Base-by-base conservation (phyloP, 37 sponge, comb jelly and placozoan genomes). In the Diacarnus erythraeanus region DNA sequence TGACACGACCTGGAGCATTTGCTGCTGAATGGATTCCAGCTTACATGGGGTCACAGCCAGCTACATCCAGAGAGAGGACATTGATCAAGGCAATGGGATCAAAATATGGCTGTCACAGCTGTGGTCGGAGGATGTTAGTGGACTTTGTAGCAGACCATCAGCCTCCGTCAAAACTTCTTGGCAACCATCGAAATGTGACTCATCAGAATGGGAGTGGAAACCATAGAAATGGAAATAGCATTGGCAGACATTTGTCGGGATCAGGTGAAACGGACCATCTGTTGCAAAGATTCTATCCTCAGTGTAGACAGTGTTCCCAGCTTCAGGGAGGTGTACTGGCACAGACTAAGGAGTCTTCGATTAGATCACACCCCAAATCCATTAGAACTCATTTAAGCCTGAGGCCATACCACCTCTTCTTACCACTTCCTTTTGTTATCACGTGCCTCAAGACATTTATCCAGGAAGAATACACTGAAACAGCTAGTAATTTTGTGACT, bases 131-230 rank as follows among this genome's bases (percentile, higher is more conserved):
- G 33, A 38, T 44, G 38, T 68, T 65, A 40, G 22, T 27, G 20
- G n/a, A 75, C 65, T 89, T 86, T 65, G 41, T 76, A 1, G 78
- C 80, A 26, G 93, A 93, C 40, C 93, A 93, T 61, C 90, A 89
- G 33, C 93, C 93, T 0, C 93, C 93, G 2, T 84, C 74, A 43
- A 84, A 77, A 20, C 64, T 88, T 0, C 23, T 69, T 10, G 40
- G 29, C 8, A 42, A 75, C 1, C 63, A 71, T 36, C 21, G 0
- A 5, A 71, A 23, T 36, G 35, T 23, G 35, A 40, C 6, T 15
- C 38, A n/a, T 3, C 9, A 15, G 8, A 4, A 8, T 20, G 57
- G 18, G 18, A 18, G 18, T 21, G 35, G 35, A 40, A 40, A 5
- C 26, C 38, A n/a, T 3, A 61, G 30, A 29, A 4, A 8, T 20